phyloP scores from a whole-genome alignment of 2,113 vertebrate species.

The Petrocephalus zakoni region DNA sequence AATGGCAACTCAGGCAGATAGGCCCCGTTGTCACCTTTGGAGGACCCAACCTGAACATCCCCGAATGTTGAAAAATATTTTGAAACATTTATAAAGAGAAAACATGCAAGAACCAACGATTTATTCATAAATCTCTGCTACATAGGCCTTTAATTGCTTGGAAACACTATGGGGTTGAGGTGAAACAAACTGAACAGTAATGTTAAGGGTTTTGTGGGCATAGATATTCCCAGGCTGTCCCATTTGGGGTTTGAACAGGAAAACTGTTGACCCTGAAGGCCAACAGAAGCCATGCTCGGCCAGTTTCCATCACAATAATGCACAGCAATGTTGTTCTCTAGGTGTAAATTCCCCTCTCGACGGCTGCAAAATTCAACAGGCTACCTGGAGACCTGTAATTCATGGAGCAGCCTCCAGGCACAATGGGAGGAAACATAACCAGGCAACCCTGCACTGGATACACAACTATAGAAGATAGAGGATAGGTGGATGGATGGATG shows the following conservation, averaged over 20 bases:
- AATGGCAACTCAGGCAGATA: neutral
- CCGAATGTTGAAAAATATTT: neutral
- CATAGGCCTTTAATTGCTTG: neutral
- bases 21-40: neutral
- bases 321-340: neutral
- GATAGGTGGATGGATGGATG: neutral
- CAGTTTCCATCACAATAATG: neutral
- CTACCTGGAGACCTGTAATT: neutral
- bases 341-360: neutral
- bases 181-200: neutral
- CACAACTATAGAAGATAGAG: neutral
- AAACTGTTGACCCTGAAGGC: neutral
- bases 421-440: neutral
- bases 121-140: neutral
- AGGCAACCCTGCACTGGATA: neutral
- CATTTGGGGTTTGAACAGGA: neutral
- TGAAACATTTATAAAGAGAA: neutral
- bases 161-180: neutral
- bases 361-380: neutral
- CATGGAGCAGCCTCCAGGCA: neutral
- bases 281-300: neutral
- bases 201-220: neutral
- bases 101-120: neutral
- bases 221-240: neutral
- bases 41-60: neutral